Conservation (phyloP, 37 sponge, comb jelly and placozoan species). For the Hormiphora californensis region DNA sequence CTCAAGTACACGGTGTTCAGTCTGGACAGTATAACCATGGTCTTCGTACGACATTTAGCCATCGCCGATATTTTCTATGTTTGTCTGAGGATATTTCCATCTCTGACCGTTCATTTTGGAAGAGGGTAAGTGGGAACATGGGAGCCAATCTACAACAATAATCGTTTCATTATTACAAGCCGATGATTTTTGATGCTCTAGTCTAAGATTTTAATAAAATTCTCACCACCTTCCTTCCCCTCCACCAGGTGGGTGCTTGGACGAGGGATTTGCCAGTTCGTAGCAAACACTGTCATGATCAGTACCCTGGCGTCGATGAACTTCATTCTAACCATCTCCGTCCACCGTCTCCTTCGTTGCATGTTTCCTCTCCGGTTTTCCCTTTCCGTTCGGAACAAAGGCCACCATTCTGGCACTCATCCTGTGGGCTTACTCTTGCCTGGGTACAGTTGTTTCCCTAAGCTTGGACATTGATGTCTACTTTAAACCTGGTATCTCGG, state of each 20-base stretch:
- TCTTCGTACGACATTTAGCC: constrained; percentile 17
- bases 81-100: neutral
- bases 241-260: constrained; percentile 52
- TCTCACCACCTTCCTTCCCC: too few species aligned
- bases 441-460: constrained; percentile 9
- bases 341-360: constrained; percentile 44
- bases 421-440: constrained; percentile 33
- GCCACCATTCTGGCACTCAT: constrained; percentile 33
- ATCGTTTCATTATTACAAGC: too few species aligned
- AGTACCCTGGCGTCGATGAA: constrained; percentile 40
- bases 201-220: too few species aligned
- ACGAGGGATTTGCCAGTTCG: neutral
- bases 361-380: constrained; percentile 37
- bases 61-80: constrained; percentile 22
- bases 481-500: neutral
- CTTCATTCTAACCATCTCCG: constrained; percentile 48
- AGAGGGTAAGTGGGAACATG: constrained; percentile 22
- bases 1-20: constrained; percentile 50
- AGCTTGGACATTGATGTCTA: constrained; percentile 2
- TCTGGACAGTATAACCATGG: constrained; percentile 33
- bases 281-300: constrained; percentile 34
- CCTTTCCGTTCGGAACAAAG: constrained; percentile 47
- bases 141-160: too few species aligned
- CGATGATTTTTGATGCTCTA: too few species aligned
- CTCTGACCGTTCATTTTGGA: constrained; percentile 11